Conservation (phyloP, 2,888 invertebrate species). For the Xanthorhoe designata region DNA sequence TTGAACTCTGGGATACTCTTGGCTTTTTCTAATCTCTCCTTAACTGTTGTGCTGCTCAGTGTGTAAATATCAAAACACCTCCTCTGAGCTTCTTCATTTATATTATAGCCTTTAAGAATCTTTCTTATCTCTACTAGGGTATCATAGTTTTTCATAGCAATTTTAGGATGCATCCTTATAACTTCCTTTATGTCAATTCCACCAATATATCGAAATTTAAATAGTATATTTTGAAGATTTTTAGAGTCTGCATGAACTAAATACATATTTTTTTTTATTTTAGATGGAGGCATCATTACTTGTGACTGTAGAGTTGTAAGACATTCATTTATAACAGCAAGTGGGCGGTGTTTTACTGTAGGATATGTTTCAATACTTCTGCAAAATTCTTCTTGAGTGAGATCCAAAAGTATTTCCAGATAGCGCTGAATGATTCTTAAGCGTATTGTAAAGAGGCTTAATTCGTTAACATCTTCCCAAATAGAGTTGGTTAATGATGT, state of each 20-base stretch:
- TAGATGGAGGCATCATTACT: constrained; percentile 66
- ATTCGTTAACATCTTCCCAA: constrained; percentile 63
- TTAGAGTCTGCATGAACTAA: constrained; percentile 75
- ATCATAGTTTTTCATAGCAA: constrained; percentile 66
- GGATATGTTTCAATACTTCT: constrained; percentile 75
- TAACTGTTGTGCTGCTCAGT: constrained; percentile 68
- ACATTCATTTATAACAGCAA: constrained; percentile 70
- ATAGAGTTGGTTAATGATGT: constrained; percentile 76
- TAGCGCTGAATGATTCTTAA: constrained; percentile 77
- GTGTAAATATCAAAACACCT: constrained; percentile 79
- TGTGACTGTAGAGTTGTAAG: constrained; percentile 67
- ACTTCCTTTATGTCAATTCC: constrained; percentile 79
- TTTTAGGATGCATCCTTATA: constrained; percentile 72
- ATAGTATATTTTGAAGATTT: constrained; percentile 70
- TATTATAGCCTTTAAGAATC: constrained; percentile 67
- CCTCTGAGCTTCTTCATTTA: constrained; percentile 73
- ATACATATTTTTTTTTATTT: constrained; percentile 77
- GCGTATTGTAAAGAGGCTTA: constrained; percentile 64
- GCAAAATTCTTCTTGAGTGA: constrained; percentile 69
- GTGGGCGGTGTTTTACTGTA: constrained; percentile 76
- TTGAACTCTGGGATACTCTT: constrained; percentile 72
- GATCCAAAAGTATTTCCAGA: constrained; percentile 72
- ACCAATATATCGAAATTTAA: constrained; percentile 65
- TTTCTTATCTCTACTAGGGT: constrained; percentile 66
- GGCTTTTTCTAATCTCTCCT: constrained; percentile 67